A percentile compares a stretch with the other conserved stretches of the same genome.
Conservation (phyloP, 1,140 invertebrate species). For the Trinorchestia longiramus region DNA sequence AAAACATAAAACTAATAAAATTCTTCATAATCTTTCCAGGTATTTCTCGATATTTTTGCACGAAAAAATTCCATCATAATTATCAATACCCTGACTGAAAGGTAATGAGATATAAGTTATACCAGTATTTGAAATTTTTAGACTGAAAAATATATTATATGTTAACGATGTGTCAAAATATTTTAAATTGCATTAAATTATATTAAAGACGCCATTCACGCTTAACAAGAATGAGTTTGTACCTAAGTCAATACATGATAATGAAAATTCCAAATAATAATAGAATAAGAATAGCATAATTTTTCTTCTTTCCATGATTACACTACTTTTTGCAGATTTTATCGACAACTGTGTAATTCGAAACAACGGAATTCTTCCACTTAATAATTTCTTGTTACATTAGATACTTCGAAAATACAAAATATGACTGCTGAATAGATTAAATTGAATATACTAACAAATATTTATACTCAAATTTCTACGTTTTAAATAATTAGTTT, state of each 20-base stretch:
- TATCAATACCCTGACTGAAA: too few relatives aligned
- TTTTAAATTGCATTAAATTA: neutral
- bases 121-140: too few relatives aligned
- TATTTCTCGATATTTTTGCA: too few relatives aligned
- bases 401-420: neutral
- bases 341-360: neutral
- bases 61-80: too few relatives aligned
- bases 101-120: too few relatives aligned
- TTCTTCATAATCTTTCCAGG: too few relatives aligned
- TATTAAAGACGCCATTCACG: neutral
- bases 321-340: neutral
- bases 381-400: neutral
- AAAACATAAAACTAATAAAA: too few relatives aligned
- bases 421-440: neutral
- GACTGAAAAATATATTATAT: too few relatives aligned
- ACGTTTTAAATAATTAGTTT: neutral
- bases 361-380: neutral
- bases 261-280: neutral
- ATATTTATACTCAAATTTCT: neutral
- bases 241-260: neutral
- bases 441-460: neutral
- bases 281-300: too few relatives aligned
- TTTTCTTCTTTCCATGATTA: too few relatives aligned
- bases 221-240: neutral
- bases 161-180: neutral